Evolutionary conservation across 1,140 invertebrate species (phyloP), one percentile per base, ranked within the genome.

Genomic region (Trinorchestia longiramus): DNA sequence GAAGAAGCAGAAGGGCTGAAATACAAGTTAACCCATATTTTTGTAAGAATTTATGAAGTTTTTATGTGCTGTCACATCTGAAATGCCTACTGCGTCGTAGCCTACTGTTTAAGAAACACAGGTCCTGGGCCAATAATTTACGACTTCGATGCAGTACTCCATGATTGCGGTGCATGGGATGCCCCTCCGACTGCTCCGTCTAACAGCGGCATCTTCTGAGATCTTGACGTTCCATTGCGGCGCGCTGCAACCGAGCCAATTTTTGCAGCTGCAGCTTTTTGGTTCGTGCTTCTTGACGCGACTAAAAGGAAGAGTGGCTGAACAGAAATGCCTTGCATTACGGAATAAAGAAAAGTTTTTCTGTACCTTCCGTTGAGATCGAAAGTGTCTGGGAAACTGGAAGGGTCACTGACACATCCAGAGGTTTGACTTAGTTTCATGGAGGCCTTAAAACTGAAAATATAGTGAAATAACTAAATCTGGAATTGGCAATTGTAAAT

Each of bases 201-300:
- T 41, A 8, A 6, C 17, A 77, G 62, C 87, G 8, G 87, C 88
- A 19, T 42, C 88, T 42, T 42, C 88, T 90, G 88, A 4, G 88
- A 28, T 90, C 41, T 41, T 90, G n/a, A 87, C 3, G 23, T 90
- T 90, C 88, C 88, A 42, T 42, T 42, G 36, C 4, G 6, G 3
- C 88, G n/a, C 41, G 11, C 88, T 90, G 88, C 88, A 42, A 90
- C 88, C 88, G 43, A 42, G 88, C 41, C 88, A 90, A 90, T 90
- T 90, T 90, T 90, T 90, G n/a, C n/a, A 90, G 88, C 43, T 42
- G 88, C 88, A 4, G 41, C 88, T 90, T 41, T 28, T 90, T 28
- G 43, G 41, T 90, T 90, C 88, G 88, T 90, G 88, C 88, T 90
- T 42, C 88, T 90, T 90, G 8, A 42, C 3, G 43, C 88, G 88